phyloP scores from a whole-genome alignment of 2,797 vertebrate genomes.

The Otus scops region DNA sequence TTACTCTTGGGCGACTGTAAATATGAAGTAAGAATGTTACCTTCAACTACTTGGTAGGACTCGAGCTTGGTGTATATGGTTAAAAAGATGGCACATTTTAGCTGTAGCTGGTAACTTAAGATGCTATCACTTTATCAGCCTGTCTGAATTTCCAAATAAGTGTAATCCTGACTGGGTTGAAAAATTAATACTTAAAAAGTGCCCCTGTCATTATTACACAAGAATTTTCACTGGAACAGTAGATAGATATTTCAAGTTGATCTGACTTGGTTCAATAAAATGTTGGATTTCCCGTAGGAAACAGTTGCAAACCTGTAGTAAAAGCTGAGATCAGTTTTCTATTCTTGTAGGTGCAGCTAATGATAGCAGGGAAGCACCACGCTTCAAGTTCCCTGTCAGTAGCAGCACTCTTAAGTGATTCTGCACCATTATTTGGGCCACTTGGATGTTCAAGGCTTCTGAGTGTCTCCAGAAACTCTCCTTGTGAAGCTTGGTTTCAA shows the following conservation, averaged over 20 bases:
- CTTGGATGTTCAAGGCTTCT: not conserved
- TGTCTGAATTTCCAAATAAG: not conserved
- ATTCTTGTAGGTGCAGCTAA: not conserved
- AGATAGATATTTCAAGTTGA: not conserved
- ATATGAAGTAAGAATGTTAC: not conserved
- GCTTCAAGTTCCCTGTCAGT: not conserved
- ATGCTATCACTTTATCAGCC: not conserved
- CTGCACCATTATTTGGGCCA: not conserved
- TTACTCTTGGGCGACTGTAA: not conserved
- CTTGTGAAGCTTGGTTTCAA: not conserved
- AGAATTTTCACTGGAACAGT: not conserved
- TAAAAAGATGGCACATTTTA: not conserved
- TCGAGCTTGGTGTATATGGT: not conserved
- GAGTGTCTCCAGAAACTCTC: not conserved
- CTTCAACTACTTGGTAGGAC: not conserved
- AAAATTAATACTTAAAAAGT: not conserved
- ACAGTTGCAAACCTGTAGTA: fast-evolving
- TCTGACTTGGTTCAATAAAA: not conserved
- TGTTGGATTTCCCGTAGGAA: not conserved
- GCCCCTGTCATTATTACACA: fast-evolving
- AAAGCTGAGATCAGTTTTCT: not conserved
- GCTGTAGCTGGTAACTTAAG: not conserved
- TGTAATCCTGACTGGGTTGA: not conserved
- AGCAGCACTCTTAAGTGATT: not conserved
- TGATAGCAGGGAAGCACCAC: not conserved